phyloP scores from a whole-genome alignment of 2,888 invertebrate species.

The Leptinotarsa haldemani region DNA sequence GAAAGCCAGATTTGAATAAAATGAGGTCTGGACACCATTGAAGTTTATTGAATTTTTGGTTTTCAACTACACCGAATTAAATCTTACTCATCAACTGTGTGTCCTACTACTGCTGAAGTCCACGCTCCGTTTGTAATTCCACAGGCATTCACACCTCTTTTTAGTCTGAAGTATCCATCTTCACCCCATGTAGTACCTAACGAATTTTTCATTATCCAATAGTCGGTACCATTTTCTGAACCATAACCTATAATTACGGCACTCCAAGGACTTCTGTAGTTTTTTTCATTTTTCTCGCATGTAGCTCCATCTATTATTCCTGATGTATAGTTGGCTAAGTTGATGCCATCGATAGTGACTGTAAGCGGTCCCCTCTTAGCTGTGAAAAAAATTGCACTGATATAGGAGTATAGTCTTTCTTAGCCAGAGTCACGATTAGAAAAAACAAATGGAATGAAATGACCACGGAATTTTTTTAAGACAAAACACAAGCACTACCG shows the following conservation, averaged over 20 bases:
- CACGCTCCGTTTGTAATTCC: conserved; percentile 3
- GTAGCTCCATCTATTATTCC: conserved; percentile 16
- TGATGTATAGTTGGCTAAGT: neutral
- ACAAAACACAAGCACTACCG: too few relatives aligned
- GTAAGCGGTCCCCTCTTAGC: neutral
- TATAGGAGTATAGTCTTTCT: neutral
- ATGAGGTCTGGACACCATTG: too few relatives aligned
- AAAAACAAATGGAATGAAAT: too few relatives aligned
- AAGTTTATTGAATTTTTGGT: too few relatives aligned
- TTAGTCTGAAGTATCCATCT: conserved; percentile 13
- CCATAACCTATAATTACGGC: conserved; percentile 15
- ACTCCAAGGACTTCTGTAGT: conserved; percentile 2
- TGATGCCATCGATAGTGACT: conserved; percentile 5
- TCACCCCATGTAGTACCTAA: conserved; percentile 21
- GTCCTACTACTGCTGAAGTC: neutral
- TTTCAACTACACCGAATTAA: neutral
- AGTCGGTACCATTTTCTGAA: conserved; percentile 16
- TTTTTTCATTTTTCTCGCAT: neutral
- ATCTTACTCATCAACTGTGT: neutral
- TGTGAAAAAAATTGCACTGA: neutral
- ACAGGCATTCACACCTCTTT: conserved; percentile 19
- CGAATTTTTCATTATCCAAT: conserved; percentile 22
- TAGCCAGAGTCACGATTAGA: too few relatives aligned
- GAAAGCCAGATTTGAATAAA: too few relatives aligned
- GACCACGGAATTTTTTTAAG: too few relatives aligned